A percentile compares a stretch with the other conserved stretches of the same genome.
Conservation (phyloP, 1,140 invertebrate species). For the Trachymyrmex cornetzi region DNA sequence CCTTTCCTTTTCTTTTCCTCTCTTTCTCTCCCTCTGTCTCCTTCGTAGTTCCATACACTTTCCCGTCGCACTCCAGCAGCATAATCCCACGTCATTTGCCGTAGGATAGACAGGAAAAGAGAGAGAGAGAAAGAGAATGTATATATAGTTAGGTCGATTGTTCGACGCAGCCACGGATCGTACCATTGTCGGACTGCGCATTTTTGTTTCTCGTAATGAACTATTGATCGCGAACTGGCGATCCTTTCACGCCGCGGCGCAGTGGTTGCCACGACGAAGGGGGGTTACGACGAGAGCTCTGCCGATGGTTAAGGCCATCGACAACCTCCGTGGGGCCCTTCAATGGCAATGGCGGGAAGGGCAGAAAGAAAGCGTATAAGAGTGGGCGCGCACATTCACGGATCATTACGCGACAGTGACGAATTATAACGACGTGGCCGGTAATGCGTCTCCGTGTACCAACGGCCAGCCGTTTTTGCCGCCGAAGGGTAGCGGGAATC, state of each 20-base stretch:
- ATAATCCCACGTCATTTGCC: conserved; percentile 32
- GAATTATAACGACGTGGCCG: conserved; percentile 78
- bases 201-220: conserved; percentile 83
- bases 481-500: conserved; percentile 65
- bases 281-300: not conserved
- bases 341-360: conserved; percentile 55
- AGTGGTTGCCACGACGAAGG: not conserved
- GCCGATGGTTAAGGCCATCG: conserved; percentile 53
- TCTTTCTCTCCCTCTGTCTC: not conserved
- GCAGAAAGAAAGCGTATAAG: conserved; percentile 50
- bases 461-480: conserved; percentile 69
- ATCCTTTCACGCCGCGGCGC: conserved; percentile 76
- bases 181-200: conserved; percentile 74
- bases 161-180: conserved; percentile 63
- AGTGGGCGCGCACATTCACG: conserved; percentile 72
- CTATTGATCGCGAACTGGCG: conserved; percentile 79
- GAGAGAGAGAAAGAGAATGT: not conserved
- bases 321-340: conserved; percentile 45
- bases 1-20: not conserved
- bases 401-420: conserved; percentile 81
- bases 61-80: conserved; percentile 44
- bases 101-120: conserved; percentile 10
- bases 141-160: conserved; percentile 76
- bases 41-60: not conserved
- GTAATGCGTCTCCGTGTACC: conserved; percentile 78